These are phyloP conservation scores for Drosophila funebris DNA, from an alignment of 1,140 invertebrate species.

Conservation along the genomic window DNA sequence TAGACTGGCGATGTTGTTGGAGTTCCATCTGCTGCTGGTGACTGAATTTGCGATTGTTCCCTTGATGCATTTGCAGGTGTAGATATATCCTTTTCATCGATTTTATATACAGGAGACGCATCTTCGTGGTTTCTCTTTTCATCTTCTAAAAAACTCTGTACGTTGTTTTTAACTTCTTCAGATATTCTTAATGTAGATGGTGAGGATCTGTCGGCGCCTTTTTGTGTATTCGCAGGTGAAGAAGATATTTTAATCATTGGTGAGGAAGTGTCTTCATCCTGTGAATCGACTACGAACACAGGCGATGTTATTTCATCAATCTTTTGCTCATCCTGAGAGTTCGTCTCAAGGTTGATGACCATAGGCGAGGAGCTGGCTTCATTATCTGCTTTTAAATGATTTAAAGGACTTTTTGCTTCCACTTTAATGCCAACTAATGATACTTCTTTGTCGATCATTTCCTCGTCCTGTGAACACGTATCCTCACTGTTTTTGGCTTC, in stretches of 20 bases:
- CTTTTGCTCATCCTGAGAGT: background rate
- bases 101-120: background rate
- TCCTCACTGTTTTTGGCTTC: background rate
- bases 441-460: background rate
- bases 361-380: constrained; percentile 2
- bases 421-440: background rate
- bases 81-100: background rate
- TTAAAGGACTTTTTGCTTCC: background rate
- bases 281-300: background rate
- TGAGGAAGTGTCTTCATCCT: constrained; percentile 10
- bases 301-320: constrained; percentile 3
- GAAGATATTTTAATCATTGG: background rate
- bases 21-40: background rate
- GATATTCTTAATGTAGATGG: background rate
- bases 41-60: background rate
- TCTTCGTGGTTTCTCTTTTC: background rate
- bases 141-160: background rate
- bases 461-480: background rate
- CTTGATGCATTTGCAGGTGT: background rate
- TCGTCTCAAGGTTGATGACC: background rate
- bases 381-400: background rate
- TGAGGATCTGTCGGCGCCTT: background rate
- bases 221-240: background rate
- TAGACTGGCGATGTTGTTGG: background rate
- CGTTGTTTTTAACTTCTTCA: constrained; percentile 3